Evolutionary conservation across 2,888 invertebrate genomes (phyloP).

Genomic region (Ceriagrion tenellum): DNA sequence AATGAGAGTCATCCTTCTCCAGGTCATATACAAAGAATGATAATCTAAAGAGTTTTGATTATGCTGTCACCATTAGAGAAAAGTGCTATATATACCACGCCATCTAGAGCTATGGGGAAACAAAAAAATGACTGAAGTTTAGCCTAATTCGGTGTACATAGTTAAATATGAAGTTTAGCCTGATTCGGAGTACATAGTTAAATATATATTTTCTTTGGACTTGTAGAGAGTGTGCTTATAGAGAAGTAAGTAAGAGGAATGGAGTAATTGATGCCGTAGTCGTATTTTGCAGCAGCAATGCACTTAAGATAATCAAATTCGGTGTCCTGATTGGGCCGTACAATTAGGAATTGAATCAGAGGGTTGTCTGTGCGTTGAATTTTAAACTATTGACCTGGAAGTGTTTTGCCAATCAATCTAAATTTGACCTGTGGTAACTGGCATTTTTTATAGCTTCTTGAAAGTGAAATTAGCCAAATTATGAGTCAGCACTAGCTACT

Average conservation of each 20-base stretch:
- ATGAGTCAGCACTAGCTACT: neutral
- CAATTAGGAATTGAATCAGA: neutral
- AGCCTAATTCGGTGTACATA: no score
- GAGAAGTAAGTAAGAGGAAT: neutral
- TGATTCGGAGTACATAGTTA: no score
- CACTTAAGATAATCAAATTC: neutral
- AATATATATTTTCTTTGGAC: no score
- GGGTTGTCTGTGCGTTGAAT: neutral
- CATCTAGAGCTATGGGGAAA: no score
- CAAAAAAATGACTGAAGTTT: no score
- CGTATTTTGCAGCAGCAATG: neutral
- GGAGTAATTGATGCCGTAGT: neutral
- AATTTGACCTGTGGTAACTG: neutral
- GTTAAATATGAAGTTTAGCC: no score
- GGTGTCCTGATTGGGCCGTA: neutral
- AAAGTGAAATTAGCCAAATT: neutral
- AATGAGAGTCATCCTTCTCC: no score
- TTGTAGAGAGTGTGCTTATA: no score
- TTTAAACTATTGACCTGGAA: neutral
- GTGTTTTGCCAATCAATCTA: neutral
- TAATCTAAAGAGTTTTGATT: no score
- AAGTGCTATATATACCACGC: no score
- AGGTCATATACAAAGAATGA: no score
- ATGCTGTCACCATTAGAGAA: no score
- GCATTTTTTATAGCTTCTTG: neutral